Conservation (phyloP, 1,140 invertebrate genomes). For the Nylanderia fulva region DNA sequence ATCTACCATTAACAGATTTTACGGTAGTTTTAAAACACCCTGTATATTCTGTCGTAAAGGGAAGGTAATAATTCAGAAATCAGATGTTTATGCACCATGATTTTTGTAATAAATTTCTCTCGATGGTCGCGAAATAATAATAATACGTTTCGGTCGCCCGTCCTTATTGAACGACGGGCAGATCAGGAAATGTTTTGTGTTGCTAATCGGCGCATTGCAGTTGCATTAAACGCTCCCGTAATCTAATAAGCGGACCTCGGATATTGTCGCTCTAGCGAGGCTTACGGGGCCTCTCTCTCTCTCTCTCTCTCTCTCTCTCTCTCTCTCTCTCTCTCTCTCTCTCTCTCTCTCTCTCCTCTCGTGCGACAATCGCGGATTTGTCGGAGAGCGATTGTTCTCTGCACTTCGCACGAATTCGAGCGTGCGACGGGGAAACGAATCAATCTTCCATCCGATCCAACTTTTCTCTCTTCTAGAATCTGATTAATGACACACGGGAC, state of each 20-base stretch:
- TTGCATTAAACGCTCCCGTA: constrained; percentile 50
- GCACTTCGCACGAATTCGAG: constrained; percentile 1
- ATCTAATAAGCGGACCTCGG: constrained; percentile 48
- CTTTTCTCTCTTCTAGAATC: background rate
- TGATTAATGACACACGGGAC: background rate
- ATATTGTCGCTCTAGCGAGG: constrained; percentile 27
- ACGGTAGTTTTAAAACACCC: too few relatives aligned
- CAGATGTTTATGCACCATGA: background rate
- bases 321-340: too few relatives aligned
- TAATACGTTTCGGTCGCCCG: background rate
- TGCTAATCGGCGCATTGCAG: constrained; percentile 40
- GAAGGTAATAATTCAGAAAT: background rate
- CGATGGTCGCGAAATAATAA: background rate
- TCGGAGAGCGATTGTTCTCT: background rate
- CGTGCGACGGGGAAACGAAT: background rate
- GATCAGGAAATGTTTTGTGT: constrained; percentile 38
- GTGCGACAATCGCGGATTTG: constrained; percentile 25
- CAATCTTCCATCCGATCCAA: background rate
- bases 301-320: too few relatives aligned
- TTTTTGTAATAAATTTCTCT: constrained; percentile 2
- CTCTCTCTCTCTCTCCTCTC: too few relatives aligned
- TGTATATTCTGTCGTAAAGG: background rate
- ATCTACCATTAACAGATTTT: too few relatives aligned
- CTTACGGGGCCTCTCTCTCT: background rate
- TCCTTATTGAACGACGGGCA: constrained; percentile 6